These are phyloP conservation scores for Heliconius erato DNA, from an alignment of 2,888 invertebrate species.

Conservation along the genomic window DNA sequence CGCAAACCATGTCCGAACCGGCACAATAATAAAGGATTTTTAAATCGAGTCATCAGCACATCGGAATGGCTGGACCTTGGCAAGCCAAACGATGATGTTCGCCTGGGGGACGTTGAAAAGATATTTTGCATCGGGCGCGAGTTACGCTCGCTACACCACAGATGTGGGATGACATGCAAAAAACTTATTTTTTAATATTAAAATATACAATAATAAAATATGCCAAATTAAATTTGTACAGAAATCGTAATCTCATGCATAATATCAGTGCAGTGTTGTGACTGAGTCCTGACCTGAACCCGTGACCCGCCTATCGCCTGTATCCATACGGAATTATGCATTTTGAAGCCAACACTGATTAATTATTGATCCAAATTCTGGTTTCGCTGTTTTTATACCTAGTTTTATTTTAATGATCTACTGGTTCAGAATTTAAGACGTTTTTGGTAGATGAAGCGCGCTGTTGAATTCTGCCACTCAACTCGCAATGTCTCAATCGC, in stretches of 20 bases:
- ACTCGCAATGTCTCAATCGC: too few species aligned
- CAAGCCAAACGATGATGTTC: too few species aligned
- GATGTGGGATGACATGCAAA: neutral
- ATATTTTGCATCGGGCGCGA: too few species aligned
- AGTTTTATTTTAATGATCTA: neutral
- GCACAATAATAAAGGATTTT: too few species aligned
- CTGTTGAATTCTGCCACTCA: neutral
- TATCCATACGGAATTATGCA: conserved; percentile 52
- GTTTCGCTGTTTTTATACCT: neutral
- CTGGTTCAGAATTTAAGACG: too few species aligned
- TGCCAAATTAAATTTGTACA: conserved; percentile 22
- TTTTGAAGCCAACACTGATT: conserved; percentile 23
- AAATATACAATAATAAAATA: neutral
- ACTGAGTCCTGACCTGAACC: conserved; percentile 42
- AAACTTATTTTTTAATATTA: neutral
- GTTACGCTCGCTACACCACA: too few species aligned
- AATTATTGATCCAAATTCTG: conserved; percentile 29
- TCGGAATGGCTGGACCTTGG: too few species aligned
- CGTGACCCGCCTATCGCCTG: conserved; percentile 49
- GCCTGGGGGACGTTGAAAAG: too few species aligned
- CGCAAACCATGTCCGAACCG: too few species aligned
- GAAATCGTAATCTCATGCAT: conserved; percentile 40
- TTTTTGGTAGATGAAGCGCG: neutral
- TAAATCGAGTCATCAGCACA: too few species aligned
- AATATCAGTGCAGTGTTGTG: conserved; percentile 48